These are phyloP conservation scores for Hylaea fasciaria DNA, from an alignment of 2,888 invertebrate species.

Conservation along the genomic window DNA sequence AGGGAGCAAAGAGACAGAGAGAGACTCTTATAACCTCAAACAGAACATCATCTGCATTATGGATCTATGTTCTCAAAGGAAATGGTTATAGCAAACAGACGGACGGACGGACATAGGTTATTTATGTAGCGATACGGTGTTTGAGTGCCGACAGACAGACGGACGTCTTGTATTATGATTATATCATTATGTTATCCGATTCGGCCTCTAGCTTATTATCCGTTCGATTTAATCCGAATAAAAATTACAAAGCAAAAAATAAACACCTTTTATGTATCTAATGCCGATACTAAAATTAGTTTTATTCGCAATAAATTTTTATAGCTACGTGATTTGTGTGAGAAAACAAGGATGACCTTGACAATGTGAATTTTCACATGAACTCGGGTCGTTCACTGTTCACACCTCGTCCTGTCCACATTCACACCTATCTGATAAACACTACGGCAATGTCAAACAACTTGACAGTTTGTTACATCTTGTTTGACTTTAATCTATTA, in stretches of 20 bases:
- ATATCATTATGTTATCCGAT: constrained; percentile 8
- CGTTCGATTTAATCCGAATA: too few relatives aligned
- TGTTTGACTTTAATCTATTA: too few relatives aligned
- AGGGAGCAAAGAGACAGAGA: too few relatives aligned
- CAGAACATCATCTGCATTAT: neutral
- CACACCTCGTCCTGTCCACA: constrained; percentile 1
- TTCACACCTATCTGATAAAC: constrained; percentile 5
- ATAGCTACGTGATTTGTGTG: too few relatives aligned
- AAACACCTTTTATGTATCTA: too few relatives aligned
- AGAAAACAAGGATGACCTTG: neutral
- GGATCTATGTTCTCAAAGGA: constrained; percentile 47
- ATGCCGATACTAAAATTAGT: too few relatives aligned
- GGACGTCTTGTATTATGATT: constrained; percentile 22
- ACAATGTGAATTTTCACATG: neutral
- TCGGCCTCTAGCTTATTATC: too few relatives aligned
- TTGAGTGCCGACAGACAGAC: constrained; percentile 23
- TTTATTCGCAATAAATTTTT: too few relatives aligned
- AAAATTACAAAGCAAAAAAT: too few relatives aligned
- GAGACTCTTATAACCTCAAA: too few relatives aligned
- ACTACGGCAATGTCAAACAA: neutral
- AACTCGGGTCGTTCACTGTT: neutral
- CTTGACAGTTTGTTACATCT: too few relatives aligned
- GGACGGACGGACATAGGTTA: constrained; percentile 48
- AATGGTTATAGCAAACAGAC: constrained; percentile 50
- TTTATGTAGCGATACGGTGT: constrained; percentile 44